These are phyloP conservation scores for Tragelaphus scriptus DNA, from an alignment of 2,113 vertebrate species.

Conservation along the genomic window DNA sequence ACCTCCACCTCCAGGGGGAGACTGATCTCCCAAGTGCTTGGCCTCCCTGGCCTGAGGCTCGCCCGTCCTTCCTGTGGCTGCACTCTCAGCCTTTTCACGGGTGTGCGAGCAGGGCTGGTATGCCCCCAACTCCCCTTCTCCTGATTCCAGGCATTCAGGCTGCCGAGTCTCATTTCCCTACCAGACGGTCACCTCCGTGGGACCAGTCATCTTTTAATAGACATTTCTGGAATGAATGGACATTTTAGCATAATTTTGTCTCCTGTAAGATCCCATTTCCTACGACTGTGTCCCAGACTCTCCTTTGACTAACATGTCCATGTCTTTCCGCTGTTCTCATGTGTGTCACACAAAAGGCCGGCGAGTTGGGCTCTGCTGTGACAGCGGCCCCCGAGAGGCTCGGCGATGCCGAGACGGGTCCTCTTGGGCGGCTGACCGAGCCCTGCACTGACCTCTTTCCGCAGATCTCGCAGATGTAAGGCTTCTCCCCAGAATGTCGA, in stretches of 20 bases:
- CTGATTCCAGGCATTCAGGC: background rate
- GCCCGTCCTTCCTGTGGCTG: accelerated
- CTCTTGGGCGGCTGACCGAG: accelerated
- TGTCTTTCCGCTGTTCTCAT: background rate
- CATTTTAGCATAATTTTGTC: background rate
- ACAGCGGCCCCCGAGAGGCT: accelerated
- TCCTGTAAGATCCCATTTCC: background rate
- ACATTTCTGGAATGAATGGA: background rate
- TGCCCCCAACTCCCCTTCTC: background rate
- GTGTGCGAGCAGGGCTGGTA: background rate
- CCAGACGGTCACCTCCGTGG: background rate
- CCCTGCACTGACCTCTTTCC: slow-evolving; percentile 90
- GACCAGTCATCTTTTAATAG: background rate
- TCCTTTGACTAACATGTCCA: background rate
- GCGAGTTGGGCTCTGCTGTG: background rate
- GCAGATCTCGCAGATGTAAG: slow-evolving; percentile 98
- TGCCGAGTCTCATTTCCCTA: background rate
- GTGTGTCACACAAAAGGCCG: background rate
- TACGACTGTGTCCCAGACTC: background rate
- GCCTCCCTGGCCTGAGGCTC: background rate
- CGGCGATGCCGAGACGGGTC: accelerated
- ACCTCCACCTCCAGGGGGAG: background rate
- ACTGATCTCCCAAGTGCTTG: background rate
- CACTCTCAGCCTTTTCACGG: accelerated
- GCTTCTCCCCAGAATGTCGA: slow-evolving; percentile 96